Evolutionary conservation across 2,888 invertebrate genomes (phyloP).

Genomic region (Axea sp.): DNA sequence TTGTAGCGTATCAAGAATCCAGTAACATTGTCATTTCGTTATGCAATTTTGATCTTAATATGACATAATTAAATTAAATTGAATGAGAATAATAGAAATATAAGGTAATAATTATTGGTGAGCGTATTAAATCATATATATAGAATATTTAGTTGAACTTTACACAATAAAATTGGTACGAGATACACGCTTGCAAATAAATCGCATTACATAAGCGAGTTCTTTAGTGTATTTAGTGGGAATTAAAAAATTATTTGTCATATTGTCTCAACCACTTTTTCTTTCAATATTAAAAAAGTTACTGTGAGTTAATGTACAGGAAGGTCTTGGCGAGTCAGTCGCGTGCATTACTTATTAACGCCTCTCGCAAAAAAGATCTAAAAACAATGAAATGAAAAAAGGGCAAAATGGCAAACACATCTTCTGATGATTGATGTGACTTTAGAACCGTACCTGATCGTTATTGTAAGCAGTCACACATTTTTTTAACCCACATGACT

Average conservation of each 20-base stretch:
- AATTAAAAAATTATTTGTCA: slow-evolving; percentile 37
- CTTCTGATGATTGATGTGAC: slow-evolving; percentile 24
- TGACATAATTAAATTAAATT: too few relatives aligned
- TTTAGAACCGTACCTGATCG: background rate
- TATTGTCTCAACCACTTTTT: slow-evolving; percentile 24
- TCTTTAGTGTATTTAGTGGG: slow-evolving; percentile 22
- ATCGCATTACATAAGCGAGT: slow-evolving; percentile 18
- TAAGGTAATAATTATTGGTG: too few relatives aligned
- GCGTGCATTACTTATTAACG: slow-evolving; percentile 45
- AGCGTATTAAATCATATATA: too few relatives aligned
- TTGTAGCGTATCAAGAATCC: too few relatives aligned
- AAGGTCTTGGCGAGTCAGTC: slow-evolving; percentile 47
- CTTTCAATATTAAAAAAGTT: slow-evolving; percentile 16
- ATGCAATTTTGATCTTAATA: too few relatives aligned
- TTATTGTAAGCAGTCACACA: too few relatives aligned
- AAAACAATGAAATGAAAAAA: slow-evolving; percentile 6
- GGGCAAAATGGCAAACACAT: slow-evolving; percentile 16
- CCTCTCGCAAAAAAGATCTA: slow-evolving; percentile 19
- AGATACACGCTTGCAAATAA: slow-evolving; percentile 6
- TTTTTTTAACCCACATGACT: too few relatives aligned
- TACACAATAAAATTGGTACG: slow-evolving; percentile 32
- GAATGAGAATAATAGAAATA: too few relatives aligned
- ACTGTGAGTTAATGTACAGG: slow-evolving; percentile 19
- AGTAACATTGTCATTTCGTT: too few relatives aligned
- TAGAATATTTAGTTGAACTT: slow-evolving; percentile 15